phyloP scores from a whole-genome alignment of 2,113 vertebrate species.

The Lasiurus borealis region DNA sequence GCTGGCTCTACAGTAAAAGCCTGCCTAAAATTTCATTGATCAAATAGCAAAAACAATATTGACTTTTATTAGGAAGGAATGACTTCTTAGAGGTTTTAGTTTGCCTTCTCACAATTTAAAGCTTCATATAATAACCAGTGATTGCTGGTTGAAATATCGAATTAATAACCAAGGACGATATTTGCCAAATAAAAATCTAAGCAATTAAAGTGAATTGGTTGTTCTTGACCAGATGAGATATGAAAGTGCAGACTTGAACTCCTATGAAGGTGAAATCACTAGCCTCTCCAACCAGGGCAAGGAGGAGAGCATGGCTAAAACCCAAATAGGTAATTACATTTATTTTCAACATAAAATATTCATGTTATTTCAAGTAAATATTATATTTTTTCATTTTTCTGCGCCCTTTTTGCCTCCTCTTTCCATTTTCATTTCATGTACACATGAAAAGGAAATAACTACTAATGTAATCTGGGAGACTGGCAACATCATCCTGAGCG shows the following conservation, averaged over 20 bases:
- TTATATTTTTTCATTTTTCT: conserved; percentile 37
- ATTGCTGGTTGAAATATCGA: conserved; percentile 16
- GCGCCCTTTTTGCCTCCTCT: conserved; percentile 6
- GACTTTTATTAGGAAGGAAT: neutral
- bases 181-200: conserved; percentile 23
- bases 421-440: conserved; percentile 25
- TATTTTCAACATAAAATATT: conserved; percentile 14
- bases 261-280: neutral
- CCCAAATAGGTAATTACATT: neutral
- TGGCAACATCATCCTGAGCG: neutral
- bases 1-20: conserved; percentile 14
- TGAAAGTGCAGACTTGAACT: neutral
- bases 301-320: neutral
- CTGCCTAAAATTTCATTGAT: neutral
- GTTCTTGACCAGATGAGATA: neutral
- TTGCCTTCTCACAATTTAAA: conserved; percentile 32
- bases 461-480: conserved; percentile 29
- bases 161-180: conserved; percentile 43
- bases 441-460: conserved; percentile 20
- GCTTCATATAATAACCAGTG: neutral
- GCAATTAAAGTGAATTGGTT: neutral
- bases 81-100: conserved; percentile 7
- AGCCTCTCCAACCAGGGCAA: neutral
- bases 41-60: neutral
- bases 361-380: neutral